These are phyloP conservation scores for Pinctada fucata DNA, from an alignment of 2,888 invertebrate species.

Conservation along the genomic window DNA sequence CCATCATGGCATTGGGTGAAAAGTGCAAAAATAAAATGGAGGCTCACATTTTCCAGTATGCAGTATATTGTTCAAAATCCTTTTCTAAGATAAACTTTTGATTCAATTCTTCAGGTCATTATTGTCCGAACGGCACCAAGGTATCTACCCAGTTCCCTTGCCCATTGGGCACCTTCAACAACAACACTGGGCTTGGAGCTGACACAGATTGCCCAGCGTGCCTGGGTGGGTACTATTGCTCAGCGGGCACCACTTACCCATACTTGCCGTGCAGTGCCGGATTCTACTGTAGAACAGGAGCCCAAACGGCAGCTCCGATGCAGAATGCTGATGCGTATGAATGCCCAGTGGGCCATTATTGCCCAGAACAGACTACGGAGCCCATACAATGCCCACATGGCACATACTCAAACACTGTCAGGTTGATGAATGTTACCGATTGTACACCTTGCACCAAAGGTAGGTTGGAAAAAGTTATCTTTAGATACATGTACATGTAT, in stretches of 20 bases:
- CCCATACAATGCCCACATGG: conserved; percentile 67
- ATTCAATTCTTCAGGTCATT: conserved; percentile 63
- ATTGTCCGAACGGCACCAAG: conserved; percentile 67
- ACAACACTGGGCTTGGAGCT: conserved; percentile 63
- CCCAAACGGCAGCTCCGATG: conserved; percentile 65
- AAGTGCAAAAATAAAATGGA: no score
- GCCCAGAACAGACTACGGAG: conserved; percentile 68
- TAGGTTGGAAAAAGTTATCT: conserved; percentile 32
- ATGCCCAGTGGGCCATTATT: conserved; percentile 74
- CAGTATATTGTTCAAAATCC: no score
- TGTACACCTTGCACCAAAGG: conserved; percentile 68
- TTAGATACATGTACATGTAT: conserved; percentile 3
- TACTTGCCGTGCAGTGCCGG: conserved; percentile 64
- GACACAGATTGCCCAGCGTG: conserved; percentile 66
- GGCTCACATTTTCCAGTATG: no score
- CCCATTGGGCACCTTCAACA: conserved; percentile 69
- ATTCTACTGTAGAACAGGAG: conserved; percentile 67
- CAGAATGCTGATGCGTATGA: conserved; percentile 66
- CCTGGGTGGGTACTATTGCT: conserved; percentile 69
- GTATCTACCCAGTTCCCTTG: conserved; percentile 62
- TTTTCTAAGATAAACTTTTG: no score
- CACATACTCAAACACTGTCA: conserved; percentile 69
- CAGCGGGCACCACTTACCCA: conserved; percentile 67
- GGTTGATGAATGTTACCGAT: conserved; percentile 66
- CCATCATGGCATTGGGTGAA: no score